A percentile compares a stretch with the other conserved stretches of the same genome.
phyloP scores from a whole-genome alignment of 2,888 invertebrate species.

The Epirrita christyi region DNA sequence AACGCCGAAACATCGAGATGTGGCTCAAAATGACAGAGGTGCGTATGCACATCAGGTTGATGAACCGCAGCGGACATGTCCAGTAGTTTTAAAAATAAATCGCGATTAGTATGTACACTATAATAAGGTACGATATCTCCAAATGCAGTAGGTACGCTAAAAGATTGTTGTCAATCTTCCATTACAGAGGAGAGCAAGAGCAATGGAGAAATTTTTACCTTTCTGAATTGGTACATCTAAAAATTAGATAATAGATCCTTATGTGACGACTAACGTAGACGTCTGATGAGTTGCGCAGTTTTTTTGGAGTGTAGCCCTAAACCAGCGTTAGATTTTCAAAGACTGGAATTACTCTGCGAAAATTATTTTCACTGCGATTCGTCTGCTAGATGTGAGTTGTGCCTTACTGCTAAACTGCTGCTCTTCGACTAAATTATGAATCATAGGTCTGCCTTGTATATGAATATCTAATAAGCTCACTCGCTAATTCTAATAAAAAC shows the following conservation, averaged over 20 bases:
- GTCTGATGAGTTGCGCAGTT: no score
- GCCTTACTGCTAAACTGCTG: background rate
- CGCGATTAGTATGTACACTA: no score
- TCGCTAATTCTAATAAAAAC: background rate
- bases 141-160: no score
- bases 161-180: no score
- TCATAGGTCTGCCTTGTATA: no score
- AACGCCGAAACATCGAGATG: constrained; percentile 98
- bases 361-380: background rate
- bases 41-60: constrained; percentile 37
- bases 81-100: background rate
- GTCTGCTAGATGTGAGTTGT: constrained; percentile 13
- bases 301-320: no score
- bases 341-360: background rate
- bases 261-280: no score
- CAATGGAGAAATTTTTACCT: no score
- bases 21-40: constrained; percentile 98
- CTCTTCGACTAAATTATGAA: constrained; percentile 5
- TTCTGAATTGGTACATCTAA: no score
- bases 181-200: no score
- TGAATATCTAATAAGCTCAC: background rate
- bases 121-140: no score
- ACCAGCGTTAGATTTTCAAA: background rate
- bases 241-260: no score
- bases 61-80: background rate